Percentiles rank a stretch among this genome's conserved stretches.
These are phyloP conservation scores for Microplitis manilae DNA, from an alignment of 2,888 invertebrate genomes.

Conservation along the genomic window DNA sequence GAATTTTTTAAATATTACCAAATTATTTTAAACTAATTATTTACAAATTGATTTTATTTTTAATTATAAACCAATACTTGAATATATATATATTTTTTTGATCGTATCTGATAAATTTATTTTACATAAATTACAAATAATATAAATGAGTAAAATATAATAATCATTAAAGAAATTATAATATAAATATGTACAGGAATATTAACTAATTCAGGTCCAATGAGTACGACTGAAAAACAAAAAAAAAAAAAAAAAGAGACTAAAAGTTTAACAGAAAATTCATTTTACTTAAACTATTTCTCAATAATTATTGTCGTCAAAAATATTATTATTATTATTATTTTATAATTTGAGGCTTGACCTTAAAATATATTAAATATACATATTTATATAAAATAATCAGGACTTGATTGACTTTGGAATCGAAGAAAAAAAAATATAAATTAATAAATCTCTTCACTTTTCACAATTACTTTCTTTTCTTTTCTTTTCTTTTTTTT, in stretches of 20 bases:
- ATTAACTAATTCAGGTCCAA: conserved; percentile 36
- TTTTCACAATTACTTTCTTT: neutral
- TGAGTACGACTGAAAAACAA: conserved; percentile 22
- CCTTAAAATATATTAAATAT: neutral
- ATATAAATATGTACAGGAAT: conserved; percentile 54
- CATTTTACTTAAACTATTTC: neutral
- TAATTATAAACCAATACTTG: neutral
- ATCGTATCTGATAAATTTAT: neutral
- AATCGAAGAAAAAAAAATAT: neutral
- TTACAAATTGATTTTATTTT: neutral
- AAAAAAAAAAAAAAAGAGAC: neutral
- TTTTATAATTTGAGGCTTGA: conserved; percentile 5
- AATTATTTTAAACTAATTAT: neutral
- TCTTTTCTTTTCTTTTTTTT: neutral
- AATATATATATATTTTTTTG: neutral
- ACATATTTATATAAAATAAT: neutral
- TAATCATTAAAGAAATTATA: conserved; percentile 56
- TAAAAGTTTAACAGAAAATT: neutral
- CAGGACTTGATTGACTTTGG: neutral
- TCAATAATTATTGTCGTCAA: conserved; percentile 2
- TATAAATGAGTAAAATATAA: conserved; percentile 53
- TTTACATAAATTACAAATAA: neutral
- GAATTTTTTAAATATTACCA: neutral
- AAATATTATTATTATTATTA: neutral
- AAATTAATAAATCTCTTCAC: neutral